phyloP scores from a whole-genome alignment of 2,888 invertebrate genomes.

The Drosophila formosana region DNA sequence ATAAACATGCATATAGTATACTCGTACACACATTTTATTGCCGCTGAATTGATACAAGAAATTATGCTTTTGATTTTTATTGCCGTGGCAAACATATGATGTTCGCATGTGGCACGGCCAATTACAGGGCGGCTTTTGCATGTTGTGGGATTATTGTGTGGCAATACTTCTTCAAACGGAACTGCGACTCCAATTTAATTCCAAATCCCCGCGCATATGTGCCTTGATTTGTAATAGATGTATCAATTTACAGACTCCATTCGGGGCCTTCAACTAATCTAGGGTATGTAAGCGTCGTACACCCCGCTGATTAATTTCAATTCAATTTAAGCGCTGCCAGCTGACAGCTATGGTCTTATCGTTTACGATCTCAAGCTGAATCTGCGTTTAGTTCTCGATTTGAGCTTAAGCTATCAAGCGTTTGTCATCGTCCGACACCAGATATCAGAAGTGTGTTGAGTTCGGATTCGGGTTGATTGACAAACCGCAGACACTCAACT shows the following conservation, averaged over 20 bases:
- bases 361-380: conserved; percentile 61
- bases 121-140: conserved; percentile 48
- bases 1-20: conserved; percentile 39
- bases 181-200: conserved; percentile 27
- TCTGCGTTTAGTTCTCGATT: conserved; percentile 32
- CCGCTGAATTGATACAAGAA: conserved; percentile 76
- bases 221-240: conserved; percentile 15
- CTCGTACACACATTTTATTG: conserved; percentile 63
- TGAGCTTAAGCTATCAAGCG: conserved; percentile 27
- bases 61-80: conserved; percentile 81
- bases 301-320: conserved; percentile 16
- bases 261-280: background rate
- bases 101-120: conserved; percentile 48
- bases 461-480: conserved; percentile 32
- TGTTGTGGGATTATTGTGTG: conserved; percentile 63
- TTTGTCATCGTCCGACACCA: conserved; percentile 40
- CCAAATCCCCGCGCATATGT: conserved; percentile 45
- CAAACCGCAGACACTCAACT: conserved; percentile 37
- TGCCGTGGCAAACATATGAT: conserved; percentile 76
- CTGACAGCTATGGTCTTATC: conserved; percentile 43
- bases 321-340: conserved; percentile 39
- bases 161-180: conserved; percentile 25
- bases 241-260: background rate
- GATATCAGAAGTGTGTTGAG: conserved; percentile 28
- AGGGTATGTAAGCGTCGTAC: background rate